Evolutionary conservation across 2,797 vertebrate species (phyloP).

Genomic region (Hydrocynus forskahlii): DNA sequence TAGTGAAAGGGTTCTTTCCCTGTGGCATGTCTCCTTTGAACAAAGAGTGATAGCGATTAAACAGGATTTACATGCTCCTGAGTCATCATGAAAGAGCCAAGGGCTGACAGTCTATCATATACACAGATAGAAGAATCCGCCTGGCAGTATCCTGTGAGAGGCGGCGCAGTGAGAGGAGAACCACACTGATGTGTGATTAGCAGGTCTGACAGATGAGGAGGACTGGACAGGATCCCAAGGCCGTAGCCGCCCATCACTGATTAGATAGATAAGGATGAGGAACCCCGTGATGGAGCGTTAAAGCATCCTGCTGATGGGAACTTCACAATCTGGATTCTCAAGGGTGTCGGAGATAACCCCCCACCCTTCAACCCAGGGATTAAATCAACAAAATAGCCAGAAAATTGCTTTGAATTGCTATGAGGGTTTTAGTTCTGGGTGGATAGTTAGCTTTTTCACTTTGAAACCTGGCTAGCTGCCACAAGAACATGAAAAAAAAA

Average conservation of each 20-base stretch:
- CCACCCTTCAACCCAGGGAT: slow-evolving; percentile 72
- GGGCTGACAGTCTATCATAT: slow-evolving; percentile 40
- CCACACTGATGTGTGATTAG: slow-evolving; percentile 66
- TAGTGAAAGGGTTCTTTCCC: not conserved
- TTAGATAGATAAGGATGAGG: slow-evolving; percentile 70
- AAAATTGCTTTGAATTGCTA: slow-evolving; percentile 80
- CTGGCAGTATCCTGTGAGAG: slow-evolving; percentile 65
- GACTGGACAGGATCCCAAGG: slow-evolving; percentile 62
- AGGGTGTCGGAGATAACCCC: slow-evolving; percentile 51
- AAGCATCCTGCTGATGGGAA: slow-evolving; percentile 63
- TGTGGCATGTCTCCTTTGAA: not conserved
- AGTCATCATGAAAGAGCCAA: slow-evolving; percentile 23
- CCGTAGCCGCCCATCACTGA: slow-evolving; percentile 50
- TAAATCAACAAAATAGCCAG: slow-evolving; percentile 79
- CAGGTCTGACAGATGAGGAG: slow-evolving; percentile 69
- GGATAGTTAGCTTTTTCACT: slow-evolving; percentile 75
- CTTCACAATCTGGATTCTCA: slow-evolving; percentile 58
- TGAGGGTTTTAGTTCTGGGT: slow-evolving; percentile 79
- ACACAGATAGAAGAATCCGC: slow-evolving; percentile 49
- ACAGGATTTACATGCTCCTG: slow-evolving; percentile 39
- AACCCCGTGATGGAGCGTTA: slow-evolving; percentile 65
- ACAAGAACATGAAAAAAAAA: slow-evolving; percentile 68
- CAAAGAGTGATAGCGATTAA: slow-evolving; percentile 27
- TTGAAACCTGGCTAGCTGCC: slow-evolving; percentile 74
- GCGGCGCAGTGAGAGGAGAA: slow-evolving; percentile 57